Conservation (phyloP, 2,113 vertebrate species). For the Lasiurus borealis region DNA sequence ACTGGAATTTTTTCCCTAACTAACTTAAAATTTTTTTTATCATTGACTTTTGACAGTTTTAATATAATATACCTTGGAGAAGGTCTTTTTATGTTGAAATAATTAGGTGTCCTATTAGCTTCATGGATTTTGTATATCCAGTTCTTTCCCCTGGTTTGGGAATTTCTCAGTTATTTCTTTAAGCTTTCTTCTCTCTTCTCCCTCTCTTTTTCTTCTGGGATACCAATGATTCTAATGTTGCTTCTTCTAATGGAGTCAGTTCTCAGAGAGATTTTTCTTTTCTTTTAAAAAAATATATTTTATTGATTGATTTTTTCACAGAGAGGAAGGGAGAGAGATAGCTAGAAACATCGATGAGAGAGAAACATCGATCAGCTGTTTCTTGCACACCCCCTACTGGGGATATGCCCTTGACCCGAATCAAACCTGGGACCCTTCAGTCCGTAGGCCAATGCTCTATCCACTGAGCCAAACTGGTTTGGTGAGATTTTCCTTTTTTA, state of each 20-base stretch:
- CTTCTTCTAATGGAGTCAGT: background rate
- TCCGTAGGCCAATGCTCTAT: no score
- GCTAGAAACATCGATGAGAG: no score
- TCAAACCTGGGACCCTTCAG: no score
- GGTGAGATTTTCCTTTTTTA: background rate
- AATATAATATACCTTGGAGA: background rate
- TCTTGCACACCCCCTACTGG: no score
- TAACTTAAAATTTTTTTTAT: background rate
- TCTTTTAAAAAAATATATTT: no score
- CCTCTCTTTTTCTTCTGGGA: background rate
- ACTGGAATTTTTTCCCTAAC: background rate
- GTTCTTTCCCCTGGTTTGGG: background rate
- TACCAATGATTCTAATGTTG: background rate
- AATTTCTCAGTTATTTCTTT: background rate
- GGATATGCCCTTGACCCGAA: no score
- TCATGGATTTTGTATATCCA: background rate
- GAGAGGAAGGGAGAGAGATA: no score
- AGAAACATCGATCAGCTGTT: no score
- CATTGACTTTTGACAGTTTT: background rate
- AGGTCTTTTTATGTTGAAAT: background rate
- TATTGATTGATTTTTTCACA: no score
- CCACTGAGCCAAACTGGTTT: no score
- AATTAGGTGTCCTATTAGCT: background rate
- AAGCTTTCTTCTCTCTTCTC: background rate
- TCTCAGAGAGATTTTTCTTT: background rate